phyloP scores from a whole-genome alignment of 2,797 vertebrate genomes.

The Geotrypetes seraphini region DNA sequence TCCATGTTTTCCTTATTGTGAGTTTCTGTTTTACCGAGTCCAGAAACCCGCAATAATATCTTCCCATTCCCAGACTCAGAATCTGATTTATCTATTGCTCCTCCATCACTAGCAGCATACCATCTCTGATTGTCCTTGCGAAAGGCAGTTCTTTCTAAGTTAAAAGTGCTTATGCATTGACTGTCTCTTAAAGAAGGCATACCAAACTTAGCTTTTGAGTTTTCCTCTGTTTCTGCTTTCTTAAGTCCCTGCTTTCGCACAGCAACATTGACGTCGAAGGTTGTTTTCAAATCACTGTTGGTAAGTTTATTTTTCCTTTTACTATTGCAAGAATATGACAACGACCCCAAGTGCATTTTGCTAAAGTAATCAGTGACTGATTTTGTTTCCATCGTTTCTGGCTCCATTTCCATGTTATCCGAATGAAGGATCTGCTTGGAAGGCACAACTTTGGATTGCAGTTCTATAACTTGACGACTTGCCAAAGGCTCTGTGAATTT shows the following conservation, averaged over 20 bases:
- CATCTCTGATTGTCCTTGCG: constrained; percentile 80
- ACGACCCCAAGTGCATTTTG: constrained; percentile 82
- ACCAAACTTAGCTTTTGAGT: constrained; percentile 72
- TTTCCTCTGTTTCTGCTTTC: constrained; percentile 58
- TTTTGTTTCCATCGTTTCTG: constrained; percentile 97
- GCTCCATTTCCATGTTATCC: constrained; percentile 92
- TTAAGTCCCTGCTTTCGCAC: constrained; percentile 62
- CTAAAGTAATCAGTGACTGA: constrained; percentile 92
- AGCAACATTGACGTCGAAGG: constrained; percentile 49
- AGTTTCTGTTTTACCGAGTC: constrained; percentile 54
- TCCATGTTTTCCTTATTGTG: constrained; percentile 60
- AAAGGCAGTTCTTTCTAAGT: constrained; percentile 82
- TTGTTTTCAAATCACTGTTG: constrained; percentile 58
- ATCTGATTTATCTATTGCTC: constrained; percentile 63
- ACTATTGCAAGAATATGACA: constrained; percentile 70
- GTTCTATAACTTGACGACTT: constrained; percentile 57
- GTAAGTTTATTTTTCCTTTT: constrained; percentile 71
- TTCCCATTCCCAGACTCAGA: constrained; percentile 57
- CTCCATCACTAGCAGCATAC: constrained; percentile 61
- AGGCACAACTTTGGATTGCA: constrained; percentile 73
- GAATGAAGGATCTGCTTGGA: constrained; percentile 88
- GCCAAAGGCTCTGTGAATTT: constrained; percentile 51
- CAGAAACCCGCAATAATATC: constrained; percentile 59
- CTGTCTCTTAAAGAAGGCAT: constrained; percentile 74
- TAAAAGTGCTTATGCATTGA: constrained; percentile 78